These are phyloP conservation scores for Pseudorhiza aurosa DNA, from an alignment of 30 jellyfish, hydroid and myxozoan genomes.

Conservation along the genomic window DNA sequence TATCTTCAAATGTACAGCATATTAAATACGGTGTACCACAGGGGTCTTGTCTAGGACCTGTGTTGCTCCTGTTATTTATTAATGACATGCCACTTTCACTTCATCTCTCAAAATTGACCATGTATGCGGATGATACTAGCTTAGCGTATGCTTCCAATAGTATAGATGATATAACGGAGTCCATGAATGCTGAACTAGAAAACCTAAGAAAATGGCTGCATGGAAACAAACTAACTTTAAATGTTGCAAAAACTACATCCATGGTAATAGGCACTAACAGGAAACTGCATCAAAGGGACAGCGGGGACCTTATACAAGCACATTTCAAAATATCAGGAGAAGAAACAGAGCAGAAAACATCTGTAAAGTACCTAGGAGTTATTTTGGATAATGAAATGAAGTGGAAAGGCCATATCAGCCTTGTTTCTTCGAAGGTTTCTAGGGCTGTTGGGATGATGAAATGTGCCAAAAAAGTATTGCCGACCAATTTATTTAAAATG, in stretches of 20 bases:
- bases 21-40: background rate
- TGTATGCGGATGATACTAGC: background rate
- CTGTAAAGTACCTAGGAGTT: background rate
- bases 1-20: no score
- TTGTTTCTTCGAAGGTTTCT: background rate
- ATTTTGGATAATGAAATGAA: no score
- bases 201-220: conserved; percentile 6
- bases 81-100: background rate
- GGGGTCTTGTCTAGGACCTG: background rate
- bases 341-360: background rate
- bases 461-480: background rate
- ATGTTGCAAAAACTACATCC: background rate
- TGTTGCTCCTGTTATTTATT: background rate
- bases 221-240: background rate
- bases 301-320: background rate
- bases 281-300: background rate
- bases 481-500: background rate
- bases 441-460: background rate
- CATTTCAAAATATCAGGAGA: background rate
- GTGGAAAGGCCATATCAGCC: background rate
- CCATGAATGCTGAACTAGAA: background rate
- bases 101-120: background rate
- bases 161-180: background rate
- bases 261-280: conserved; percentile 2
- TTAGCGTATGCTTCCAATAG: background rate